These are phyloP conservation scores for Dipodomys spectabilis DNA, from an alignment of 2,113 vertebrate species.

Conservation along the genomic window DNA sequence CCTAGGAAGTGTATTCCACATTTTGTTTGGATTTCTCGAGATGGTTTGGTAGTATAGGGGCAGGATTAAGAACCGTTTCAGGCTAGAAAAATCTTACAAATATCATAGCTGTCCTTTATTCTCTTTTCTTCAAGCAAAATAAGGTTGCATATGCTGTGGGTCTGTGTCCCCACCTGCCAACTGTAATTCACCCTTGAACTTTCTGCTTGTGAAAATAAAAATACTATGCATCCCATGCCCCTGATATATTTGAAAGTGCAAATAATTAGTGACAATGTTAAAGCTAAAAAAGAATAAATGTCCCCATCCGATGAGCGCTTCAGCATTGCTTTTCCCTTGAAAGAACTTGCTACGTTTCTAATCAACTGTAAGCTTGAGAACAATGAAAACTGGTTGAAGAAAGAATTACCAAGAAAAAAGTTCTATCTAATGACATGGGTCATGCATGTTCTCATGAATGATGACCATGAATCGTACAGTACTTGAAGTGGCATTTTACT, in stretches of 20 bases:
- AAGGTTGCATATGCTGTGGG: neutral
- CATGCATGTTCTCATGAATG: slow-evolving; percentile 10
- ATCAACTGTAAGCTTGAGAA: neutral
- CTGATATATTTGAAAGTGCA: slow-evolving; percentile 18
- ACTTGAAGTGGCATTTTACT: neutral
- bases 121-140: slow-evolving; percentile 15
- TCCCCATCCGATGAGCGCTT: slow-evolving; percentile 13
- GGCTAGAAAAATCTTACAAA: neutral
- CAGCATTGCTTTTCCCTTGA: neutral
- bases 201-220: slow-evolving; percentile 4
- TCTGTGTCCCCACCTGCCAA: neutral
- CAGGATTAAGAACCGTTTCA: neutral
- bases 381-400: slow-evolving; percentile 35
- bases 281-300: slow-evolving; percentile 29
- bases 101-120: neutral
- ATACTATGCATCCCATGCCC: neutral
- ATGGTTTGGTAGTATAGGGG: neutral
- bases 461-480: neutral
- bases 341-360: slow-evolving; percentile 40
- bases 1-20: neutral
- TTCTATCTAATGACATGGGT: slow-evolving; percentile 4
- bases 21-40: slow-evolving; percentile 1
- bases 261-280: slow-evolving; percentile 48
- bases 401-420: slow-evolving; percentile 22
- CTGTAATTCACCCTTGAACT: neutral